phyloP scores from a whole-genome alignment of 2,797 vertebrate genomes.

The Lepilemur ruficaudatus region DNA sequence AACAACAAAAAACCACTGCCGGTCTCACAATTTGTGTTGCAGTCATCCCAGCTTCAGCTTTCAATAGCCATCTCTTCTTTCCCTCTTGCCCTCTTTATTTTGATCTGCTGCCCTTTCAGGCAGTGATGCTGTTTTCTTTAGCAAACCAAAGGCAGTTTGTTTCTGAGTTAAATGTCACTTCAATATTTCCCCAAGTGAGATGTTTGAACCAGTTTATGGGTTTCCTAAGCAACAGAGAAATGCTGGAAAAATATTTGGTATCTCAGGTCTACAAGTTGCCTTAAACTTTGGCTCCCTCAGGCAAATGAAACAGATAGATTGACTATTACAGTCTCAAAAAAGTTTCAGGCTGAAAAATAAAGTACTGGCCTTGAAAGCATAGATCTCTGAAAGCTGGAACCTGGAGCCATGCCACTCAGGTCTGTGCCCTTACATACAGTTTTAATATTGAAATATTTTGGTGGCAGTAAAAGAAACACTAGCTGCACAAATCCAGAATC shows the following conservation, averaged over 20 bases:
- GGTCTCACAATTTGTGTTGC: background rate
- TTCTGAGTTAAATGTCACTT: conserved; percentile 78
- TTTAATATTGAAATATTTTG: background rate
- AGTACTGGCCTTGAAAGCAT: background rate
- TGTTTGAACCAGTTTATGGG: conserved; percentile 76
- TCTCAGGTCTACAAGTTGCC: conserved; percentile 75
- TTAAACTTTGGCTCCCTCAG: conserved; percentile 62
- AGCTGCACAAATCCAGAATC: background rate
- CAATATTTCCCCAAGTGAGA: conserved; percentile 79
- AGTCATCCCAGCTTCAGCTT: background rate
- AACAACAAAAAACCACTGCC: background rate
- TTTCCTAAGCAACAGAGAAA: conserved; percentile 81
- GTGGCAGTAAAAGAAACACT: background rate
- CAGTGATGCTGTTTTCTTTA: conserved; percentile 74
- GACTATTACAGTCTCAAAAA: background rate
- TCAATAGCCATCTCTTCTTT: conserved; percentile 38
- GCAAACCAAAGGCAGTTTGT: conserved; percentile 75
- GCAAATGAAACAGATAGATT: conserved; percentile 69
- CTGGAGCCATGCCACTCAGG: background rate
- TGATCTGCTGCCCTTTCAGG: conserved; percentile 67
- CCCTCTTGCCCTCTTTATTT: conserved; percentile 64
- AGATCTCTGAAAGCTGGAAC: background rate
- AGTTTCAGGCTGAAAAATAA: conserved; percentile 58
- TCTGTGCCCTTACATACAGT: background rate
- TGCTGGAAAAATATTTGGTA: conserved; percentile 80